Evolutionary conservation across 1,140 invertebrate genomes (phyloP), one percentile per base, ranked within the genome.

Genomic region (Magallana gigas): DNA sequence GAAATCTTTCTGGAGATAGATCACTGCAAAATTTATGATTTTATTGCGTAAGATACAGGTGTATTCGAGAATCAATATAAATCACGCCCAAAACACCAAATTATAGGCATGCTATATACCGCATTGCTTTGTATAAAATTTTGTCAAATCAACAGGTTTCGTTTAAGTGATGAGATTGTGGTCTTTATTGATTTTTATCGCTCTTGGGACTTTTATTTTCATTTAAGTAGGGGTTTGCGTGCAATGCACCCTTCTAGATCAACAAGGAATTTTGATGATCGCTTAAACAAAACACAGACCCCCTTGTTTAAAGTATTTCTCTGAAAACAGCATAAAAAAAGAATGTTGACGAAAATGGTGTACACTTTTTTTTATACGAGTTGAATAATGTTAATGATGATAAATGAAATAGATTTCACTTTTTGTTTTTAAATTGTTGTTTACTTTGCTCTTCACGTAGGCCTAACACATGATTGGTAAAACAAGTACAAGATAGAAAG

Each of bases 171-270:
- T 76, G 23, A 36, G 68, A 76, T 76, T 76, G 68, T 76, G 68
- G 36, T 76, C 23, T 9, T 29, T 29, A 36, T 4, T 29, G 12
- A 76, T 8, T 23, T 48, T 11, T 23, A 71, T 18, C 16, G 36
- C 36, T 48, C 5, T n/a, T 23, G 7, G 18, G 29, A 18, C 11
- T 48, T 76, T 12, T 76, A 76, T 29, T 48, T 48, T 48, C 36
- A 48, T 48, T 12, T 76, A 76, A 76, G 23, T 76, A 76, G 23
- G 23, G 36, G 11, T 29, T 76, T 76, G 68, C 68, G 68, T 76
- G 68, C 23, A 76, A 29, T 9, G 68, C 36, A 76, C 0, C 18
- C 23, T 48, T 48, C 36, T 48, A 48, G 36, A 48, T 48, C 36
- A 48, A 48, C 36, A 48, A 48, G 36, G 36, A 48, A 48, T 48